Percentiles rank a stretch among this genome's conserved stretches.
Evolutionary conservation across 1,140 invertebrate species (phyloP).

Genomic region (Plectrocnemia conspersa): DNA sequence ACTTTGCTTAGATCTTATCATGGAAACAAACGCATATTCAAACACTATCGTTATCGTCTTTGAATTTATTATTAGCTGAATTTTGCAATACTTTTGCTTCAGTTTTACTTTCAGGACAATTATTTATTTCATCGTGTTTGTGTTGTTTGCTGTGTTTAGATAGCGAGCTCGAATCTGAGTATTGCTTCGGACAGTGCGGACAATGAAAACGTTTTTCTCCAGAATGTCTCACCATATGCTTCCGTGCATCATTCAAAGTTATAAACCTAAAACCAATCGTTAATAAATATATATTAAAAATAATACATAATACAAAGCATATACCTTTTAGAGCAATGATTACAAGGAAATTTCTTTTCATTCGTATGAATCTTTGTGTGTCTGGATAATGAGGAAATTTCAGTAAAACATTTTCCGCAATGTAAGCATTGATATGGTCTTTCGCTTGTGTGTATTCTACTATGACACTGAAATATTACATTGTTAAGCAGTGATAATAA

Average conservation of each 20-base stretch:
- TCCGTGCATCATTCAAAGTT: not conserved
- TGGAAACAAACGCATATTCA: not conserved
- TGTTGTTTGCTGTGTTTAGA: slow-evolving; percentile 13
- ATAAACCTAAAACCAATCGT: slow-evolving; percentile 12
- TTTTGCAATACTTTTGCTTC: not conserved
- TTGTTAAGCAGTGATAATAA: not conserved
- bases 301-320: not conserved
- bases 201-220: slow-evolving; percentile 19
- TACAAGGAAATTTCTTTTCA: slow-evolving; percentile 16
- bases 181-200: slow-evolving; percentile 3
- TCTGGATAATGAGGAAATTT: slow-evolving; percentile 13
- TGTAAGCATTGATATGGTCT: slow-evolving; percentile 21
- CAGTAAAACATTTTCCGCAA: slow-evolving; percentile 24
- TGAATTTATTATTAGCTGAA: not conserved
- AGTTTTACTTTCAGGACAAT: too few species aligned
- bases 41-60: not conserved
- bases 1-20: not conserved
- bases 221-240: slow-evolving; percentile 12
- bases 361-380: slow-evolving; percentile 18
- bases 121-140: not conserved
- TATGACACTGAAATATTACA: slow-evolving; percentile 12
- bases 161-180: slow-evolving; percentile 13
- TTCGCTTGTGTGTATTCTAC: slow-evolving; percentile 21
- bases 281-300: not conserved
- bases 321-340: slow-evolving; percentile 12